Evolutionary conservation across 2,888 invertebrate genomes (phyloP), one percentile per base, ranked within the genome.

Genomic region (Fragum whitleyi): DNA sequence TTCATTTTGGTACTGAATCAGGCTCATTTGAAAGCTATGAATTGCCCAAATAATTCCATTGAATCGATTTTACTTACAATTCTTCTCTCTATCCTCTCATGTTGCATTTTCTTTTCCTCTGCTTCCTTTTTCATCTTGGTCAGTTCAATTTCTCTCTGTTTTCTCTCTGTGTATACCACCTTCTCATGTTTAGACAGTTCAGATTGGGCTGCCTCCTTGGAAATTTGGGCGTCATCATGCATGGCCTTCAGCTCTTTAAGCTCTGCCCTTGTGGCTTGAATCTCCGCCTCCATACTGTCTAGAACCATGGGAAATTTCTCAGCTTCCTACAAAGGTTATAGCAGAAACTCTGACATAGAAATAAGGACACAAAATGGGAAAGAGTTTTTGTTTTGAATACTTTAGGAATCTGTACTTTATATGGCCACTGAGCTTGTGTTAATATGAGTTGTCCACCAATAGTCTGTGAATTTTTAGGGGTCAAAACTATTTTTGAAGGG

Each of bases 51-150:
- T n/a, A n/a, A n/a, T n/a, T n/a, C n/a, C n/a, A n/a, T n/a, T n/a
- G n/a, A n/a, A n/a, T n/a, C n/a, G 32, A 6, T 36, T 36, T 36
- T 36, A 87, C 90, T 89, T 81, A 92, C 93, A 83, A 92, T 91
- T 87, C 93, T 87, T 68, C 92, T 90, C 84, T 94, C 93, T 68
- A 92, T 92, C 67, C 92, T 88, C 79, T 94, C 94, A 79, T 94
- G 93, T 74, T 92, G 92, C 87, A 93, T 89, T 74, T 93, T 93
- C 89, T 94, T 94, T 80, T 94, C 93, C 62, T 94, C 94, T 21
- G 94, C 94, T 74, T 94, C 93, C 80, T 93, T 94, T 87, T 93
- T 92, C 90, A 94, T 92, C 83, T 92, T 90, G 73, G 91, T 90
- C 29, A 94, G 87, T 77, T 94, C 94, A 28, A 93, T 85, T 81